These are phyloP conservation scores for Globia sparganii DNA, from an alignment of 2,888 invertebrate genomes.

Conservation along the genomic window DNA sequence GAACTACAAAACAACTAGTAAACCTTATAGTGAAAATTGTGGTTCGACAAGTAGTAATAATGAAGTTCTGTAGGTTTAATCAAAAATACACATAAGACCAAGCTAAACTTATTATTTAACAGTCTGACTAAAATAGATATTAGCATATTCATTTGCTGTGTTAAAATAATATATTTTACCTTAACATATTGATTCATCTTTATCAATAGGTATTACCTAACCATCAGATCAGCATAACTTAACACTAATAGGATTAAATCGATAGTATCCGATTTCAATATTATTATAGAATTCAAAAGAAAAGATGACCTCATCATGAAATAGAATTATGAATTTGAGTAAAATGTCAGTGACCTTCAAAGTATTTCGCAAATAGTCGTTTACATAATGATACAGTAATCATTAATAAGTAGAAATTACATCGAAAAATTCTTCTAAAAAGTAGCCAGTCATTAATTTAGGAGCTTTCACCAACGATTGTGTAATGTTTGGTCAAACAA, in stretches of 20 bases:
- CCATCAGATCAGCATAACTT: conserved; percentile 19
- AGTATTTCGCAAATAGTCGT: conserved; percentile 52
- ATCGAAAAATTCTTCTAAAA: conserved; percentile 71
- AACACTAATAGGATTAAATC: conserved; percentile 14
- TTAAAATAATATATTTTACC: neutral
- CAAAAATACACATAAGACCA: neutral
- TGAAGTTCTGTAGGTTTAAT: neutral
- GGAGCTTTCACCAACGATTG: conserved; percentile 74
- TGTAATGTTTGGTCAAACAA: conserved; percentile 72
- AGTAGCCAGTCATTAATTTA: conserved; percentile 74
- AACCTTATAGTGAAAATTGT: neutral
- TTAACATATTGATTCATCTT: neutral
- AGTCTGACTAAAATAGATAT: neutral
- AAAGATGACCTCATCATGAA: conserved; percentile 17
- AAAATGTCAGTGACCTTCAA: conserved; percentile 46
- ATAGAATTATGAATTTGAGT: conserved; percentile 16
- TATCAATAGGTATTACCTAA: conserved; percentile 17
- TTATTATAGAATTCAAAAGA: conserved; percentile 4
- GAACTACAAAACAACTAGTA: conserved; percentile 7
- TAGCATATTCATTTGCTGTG: neutral
- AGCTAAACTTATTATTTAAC: neutral
- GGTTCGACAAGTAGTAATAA: neutral
- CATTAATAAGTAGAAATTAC: conserved; percentile 70
- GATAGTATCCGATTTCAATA: conserved; percentile 23
- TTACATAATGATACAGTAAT: conserved; percentile 67